phyloP scores from a whole-genome alignment of 1,140 invertebrate species.

The Macrostomum lignano region DNA sequence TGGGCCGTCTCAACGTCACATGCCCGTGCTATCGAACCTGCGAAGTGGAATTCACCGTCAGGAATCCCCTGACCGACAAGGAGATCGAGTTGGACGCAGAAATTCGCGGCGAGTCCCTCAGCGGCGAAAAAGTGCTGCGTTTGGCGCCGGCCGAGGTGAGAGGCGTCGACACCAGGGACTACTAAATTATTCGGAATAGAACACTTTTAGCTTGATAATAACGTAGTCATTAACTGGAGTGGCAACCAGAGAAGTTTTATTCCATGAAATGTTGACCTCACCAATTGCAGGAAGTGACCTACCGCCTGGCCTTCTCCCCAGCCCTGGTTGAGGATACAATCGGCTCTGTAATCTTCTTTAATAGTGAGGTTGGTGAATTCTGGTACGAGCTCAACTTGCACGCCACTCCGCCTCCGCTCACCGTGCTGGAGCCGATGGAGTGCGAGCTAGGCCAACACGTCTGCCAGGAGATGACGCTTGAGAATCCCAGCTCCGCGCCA shows the following conservation, averaged over 20 bases:
- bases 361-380: constrained; percentile 8
- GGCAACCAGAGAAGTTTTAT: no score
- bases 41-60: no score
- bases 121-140: neutral
- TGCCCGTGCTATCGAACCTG: constrained; percentile 22
- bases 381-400: constrained; percentile 8
- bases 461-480: neutral
- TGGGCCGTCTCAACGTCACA: constrained; percentile 13
- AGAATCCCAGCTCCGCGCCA: constrained; percentile 7
- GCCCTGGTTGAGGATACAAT: no score
- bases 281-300: no score
- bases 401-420: constrained; percentile 3
- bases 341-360: constrained; percentile 8
- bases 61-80: no score
- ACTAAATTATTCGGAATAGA: neutral
- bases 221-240: no score
- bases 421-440: constrained; percentile 1
- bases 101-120: neutral
- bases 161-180: neutral
- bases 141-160: constrained; percentile 1
- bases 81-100: no score
- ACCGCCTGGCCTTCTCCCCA: no score
- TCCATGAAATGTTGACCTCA: no score
- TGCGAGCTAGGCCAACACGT: constrained; percentile 6
- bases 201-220: no score